A percentile compares a stretch with the other conserved stretches of the same genome.
phyloP scores from a whole-genome alignment of 2,113 vertebrate genomes.

The Gracilinanus agilis region DNA sequence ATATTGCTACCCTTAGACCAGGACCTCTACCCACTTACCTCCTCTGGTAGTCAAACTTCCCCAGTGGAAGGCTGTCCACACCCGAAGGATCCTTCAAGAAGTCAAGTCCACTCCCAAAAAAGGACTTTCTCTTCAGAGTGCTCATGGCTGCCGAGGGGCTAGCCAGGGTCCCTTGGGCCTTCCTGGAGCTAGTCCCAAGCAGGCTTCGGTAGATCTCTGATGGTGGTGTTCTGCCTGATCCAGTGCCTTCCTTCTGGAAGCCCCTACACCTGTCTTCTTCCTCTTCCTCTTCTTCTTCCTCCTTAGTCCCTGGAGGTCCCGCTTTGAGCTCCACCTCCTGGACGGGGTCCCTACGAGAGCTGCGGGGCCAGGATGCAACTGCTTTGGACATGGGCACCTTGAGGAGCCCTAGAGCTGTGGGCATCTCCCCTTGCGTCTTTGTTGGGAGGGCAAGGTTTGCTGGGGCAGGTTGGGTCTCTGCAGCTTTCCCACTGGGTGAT shows the following conservation, averaged over 20 bases:
- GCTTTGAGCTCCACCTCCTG: constrained; percentile 55
- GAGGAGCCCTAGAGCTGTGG: constrained; percentile 86
- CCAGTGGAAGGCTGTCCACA: constrained; percentile 66
- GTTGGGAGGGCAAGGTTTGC: constrained; percentile 63
- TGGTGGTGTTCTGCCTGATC: constrained; percentile 61
- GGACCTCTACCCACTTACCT: constrained; percentile 80
- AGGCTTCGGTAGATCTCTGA: constrained; percentile 61
- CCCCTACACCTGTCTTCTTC: constrained; percentile 65
- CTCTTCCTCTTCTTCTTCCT: constrained; percentile 84
- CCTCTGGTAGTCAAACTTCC: constrained; percentile 81
- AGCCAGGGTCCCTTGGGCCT: constrained; percentile 78
- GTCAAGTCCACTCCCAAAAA: constrained; percentile 82
- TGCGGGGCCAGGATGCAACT: constrained; percentile 73
- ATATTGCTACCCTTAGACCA: not conserved
- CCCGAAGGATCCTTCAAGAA: constrained; percentile 82
- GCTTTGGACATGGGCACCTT: constrained; percentile 89
- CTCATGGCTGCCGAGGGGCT: constrained; percentile 69
- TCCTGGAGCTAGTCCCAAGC: constrained; percentile 28
- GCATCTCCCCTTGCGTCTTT: constrained; percentile 79
- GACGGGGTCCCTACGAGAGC: constrained; percentile 75
- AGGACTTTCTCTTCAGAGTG: constrained; percentile 86
- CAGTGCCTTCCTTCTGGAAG: constrained; percentile 60
- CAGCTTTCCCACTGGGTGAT: constrained; percentile 78
- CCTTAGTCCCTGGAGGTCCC: not conserved
- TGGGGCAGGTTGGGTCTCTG: constrained; percentile 77